phyloP scores from a whole-genome alignment of 2,113 vertebrate genomes.

The Elephantulus edwardii region DNA sequence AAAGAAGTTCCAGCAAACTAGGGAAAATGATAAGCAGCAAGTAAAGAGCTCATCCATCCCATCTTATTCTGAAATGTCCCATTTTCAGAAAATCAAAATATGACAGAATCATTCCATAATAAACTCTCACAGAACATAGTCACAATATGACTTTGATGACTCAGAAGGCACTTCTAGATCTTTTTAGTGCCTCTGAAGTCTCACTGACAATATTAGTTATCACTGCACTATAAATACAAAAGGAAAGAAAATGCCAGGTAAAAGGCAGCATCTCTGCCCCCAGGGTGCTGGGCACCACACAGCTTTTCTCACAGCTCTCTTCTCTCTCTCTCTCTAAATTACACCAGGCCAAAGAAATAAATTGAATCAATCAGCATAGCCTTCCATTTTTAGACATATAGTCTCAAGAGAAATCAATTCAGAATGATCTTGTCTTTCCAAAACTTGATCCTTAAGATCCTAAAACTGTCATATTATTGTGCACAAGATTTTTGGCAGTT shows the following conservation, averaged over 20 bases:
- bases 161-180: not conserved
- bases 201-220: not conserved
- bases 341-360: slow-evolving; percentile 39
- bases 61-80: not conserved
- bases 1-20: not conserved
- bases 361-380: not conserved
- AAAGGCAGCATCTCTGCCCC: not conserved
- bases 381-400: slow-evolving; percentile 3
- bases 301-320: not conserved
- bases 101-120: not conserved
- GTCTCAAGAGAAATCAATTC: slow-evolving; percentile 28
- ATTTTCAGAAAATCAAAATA: slow-evolving; percentile 8
- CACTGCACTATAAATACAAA: not conserved
- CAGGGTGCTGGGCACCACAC: not conserved
- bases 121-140: not conserved
- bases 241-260: not conserved
- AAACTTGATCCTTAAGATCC: slow-evolving; percentile 39
- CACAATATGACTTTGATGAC: not conserved
- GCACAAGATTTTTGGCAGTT: slow-evolving; percentile 50
- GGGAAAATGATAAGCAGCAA: not conserved
- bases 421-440: slow-evolving; percentile 22
- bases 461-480: not conserved
- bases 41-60: not conserved
- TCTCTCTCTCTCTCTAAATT: too few relatives aligned
- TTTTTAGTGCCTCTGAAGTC: not conserved